Base-by-base conservation (phyloP, 2,797 vertebrate genomes). In the Onychomys leucogaster region DNA sequence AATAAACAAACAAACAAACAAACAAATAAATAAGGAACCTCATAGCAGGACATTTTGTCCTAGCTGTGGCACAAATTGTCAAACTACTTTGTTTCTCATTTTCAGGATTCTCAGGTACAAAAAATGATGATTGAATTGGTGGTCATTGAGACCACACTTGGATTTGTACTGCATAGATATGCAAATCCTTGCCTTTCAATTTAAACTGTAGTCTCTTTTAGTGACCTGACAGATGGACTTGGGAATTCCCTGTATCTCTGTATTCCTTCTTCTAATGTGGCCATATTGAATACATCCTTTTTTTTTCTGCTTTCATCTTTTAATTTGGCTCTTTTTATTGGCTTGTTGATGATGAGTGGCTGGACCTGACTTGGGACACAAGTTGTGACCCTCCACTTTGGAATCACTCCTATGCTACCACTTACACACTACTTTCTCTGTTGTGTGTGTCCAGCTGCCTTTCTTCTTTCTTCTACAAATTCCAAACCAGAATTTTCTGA, bases 401-500 rank as follows among this genome's bases (percentile, higher is more conserved):
- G 5, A 23, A 34, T 8, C 27, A 27, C 5, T 46, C 69, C 13
- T 23, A 13, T 46, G 84, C 0, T 34, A 11, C 2, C 5, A 69
- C 8, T 3, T 21, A 75, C 0, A 37, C 21, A 71, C 32, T 69
- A 34, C 19, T 81, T 93, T 83, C 83, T 84, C 41, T 87, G 3
- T 23, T 80, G 5, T 78, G 32, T 84, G 29, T 27, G 34, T 55
- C 80, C 75, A 80, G 16, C 43, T 57, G 21, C 55, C 46, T 92
- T 91, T 73, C 57, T 93, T 91, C 29, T 71, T n/a, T 94, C 69
- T 93, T 80, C n/a, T 94, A 5, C 4, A 82, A 75, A 59, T 34
- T 32, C 8, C 21, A 41, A 73, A 43, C 0, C 7, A 71, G 65
- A 94, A 87, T 93, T 67, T 78, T 76, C 65, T 84, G 16, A 77